Base-by-base conservation (phyloP, 2,113 vertebrate species). In the Collichthys lucidus region DNA sequence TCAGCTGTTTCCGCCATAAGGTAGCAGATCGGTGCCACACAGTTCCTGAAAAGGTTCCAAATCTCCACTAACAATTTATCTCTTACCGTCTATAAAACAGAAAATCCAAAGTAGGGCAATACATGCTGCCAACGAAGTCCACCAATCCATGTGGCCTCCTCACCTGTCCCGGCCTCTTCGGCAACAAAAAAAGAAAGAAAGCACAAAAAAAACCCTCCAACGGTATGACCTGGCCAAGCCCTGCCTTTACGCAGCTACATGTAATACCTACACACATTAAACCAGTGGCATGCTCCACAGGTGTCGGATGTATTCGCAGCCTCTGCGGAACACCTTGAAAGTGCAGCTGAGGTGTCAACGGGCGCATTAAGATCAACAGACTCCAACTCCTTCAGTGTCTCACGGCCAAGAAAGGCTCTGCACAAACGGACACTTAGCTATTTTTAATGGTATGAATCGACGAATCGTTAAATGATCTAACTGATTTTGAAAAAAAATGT, bases 41-140 rank as follows among this genome's bases (percentile, higher is more conserved):
- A 26, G 0, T 42, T 57, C 52, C 31, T 60, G 19, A 61, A 82
- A 59, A 46, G 12, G 11, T 40, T 56, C 20, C 42, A 68, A 24
- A 84, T 69, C 15, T 68, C 53, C n/a, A 31, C 24, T 5, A 26
- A 59, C 3, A 4, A 40, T 57, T 49, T 68, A 7, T 42, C 53
- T 68, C 93, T 90, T 89, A 94, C 93, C 93, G 68, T 94, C 92
- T 84, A 93, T 93, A 44, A 94, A 94, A 80, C 93, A 94, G 80
- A 93, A 74, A 52, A 93, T 89, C 92, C 89, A 94, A 5, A 93
- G 92, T 55, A 93, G 70, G 68, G 86, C 86, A 77, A 91, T 83
- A 64, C 85, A 79, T 57, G 89, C 89, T 84, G 91, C 85, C 81
- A 91, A 56, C 60, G 24, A 92, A 63, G 91, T 93, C 82, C 86